phyloP scores from a whole-genome alignment of 2,797 vertebrate species.

The Eulemur coronatus region DNA sequence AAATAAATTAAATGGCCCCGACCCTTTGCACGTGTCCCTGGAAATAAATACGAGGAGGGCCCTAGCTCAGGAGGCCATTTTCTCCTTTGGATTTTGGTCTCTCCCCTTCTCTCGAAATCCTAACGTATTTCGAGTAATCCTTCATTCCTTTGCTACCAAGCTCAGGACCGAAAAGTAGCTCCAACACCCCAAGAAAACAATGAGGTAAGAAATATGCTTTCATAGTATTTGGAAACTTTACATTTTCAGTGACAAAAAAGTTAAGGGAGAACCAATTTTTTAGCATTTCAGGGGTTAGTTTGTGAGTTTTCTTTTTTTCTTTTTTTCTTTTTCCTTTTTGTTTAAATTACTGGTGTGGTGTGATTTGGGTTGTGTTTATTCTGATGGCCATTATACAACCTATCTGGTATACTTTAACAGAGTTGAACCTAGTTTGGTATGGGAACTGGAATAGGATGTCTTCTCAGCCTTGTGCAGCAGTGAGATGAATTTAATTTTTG shows the following conservation, averaged over 20 bases:
- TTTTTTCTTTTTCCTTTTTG: not conserved
- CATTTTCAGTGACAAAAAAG: not conserved
- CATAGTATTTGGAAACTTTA: not conserved
- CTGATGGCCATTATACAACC: not conserved
- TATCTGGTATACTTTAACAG: not conserved
- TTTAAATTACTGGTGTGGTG: not conserved
- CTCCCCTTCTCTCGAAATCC: too few species aligned
- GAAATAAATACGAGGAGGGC: too few species aligned
- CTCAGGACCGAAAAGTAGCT: too few species aligned
- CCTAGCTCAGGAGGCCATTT: too few species aligned
- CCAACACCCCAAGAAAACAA: not conserved
- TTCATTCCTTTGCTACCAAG: too few species aligned
- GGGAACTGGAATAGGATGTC: not conserved
- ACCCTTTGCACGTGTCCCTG: too few species aligned
- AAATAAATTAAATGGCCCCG: too few species aligned
- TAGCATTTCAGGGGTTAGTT: not conserved
- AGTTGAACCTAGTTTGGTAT: not conserved
- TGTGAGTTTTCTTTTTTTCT: too few species aligned
- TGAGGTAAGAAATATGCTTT: not conserved
- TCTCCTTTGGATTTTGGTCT: too few species aligned
- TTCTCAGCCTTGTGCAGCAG: not conserved
- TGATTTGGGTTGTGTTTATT: not conserved
- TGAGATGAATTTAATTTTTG: not conserved
- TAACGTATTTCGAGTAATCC: too few species aligned
- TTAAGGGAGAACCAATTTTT: not conserved